Evolutionary conservation across 2,888 invertebrate genomes (phyloP).

Genomic region (Eurois occulta): DNA sequence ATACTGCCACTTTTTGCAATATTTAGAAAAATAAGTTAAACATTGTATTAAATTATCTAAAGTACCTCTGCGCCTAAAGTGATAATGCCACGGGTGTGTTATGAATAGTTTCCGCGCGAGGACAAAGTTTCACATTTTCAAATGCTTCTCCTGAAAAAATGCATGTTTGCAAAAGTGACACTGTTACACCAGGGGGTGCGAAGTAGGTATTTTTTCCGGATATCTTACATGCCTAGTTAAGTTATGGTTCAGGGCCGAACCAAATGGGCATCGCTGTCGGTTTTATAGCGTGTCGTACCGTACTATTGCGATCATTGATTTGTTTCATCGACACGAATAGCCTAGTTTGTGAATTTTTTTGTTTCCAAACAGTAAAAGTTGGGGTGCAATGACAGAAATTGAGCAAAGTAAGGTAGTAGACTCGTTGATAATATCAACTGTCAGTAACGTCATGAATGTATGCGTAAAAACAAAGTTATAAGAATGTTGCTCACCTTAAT

Average conservation of each 20-base stretch:
- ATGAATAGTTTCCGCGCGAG: neutral
- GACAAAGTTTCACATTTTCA: neutral
- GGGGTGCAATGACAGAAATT: slow-evolving; percentile 5
- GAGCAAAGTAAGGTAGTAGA: neutral
- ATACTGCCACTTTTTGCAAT: neutral
- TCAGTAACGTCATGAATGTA: neutral
- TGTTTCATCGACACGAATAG: neutral
- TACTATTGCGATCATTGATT: neutral
- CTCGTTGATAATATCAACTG: neutral
- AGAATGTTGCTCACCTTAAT: slow-evolving; percentile 73
- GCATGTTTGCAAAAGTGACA: neutral
- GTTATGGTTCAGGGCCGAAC: neutral
- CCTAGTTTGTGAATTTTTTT: neutral
- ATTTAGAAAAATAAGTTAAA: too few relatives aligned
- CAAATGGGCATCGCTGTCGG: neutral
- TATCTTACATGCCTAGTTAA: neutral
- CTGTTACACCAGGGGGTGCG: neutral
- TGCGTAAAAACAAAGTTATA: neutral
- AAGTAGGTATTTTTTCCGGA: neutral
- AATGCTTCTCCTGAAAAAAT: neutral
- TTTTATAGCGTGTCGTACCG: too few relatives aligned
- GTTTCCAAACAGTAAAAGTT: neutral
- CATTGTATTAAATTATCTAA: neutral
- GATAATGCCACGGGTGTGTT: neutral
- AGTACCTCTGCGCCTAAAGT: neutral